phyloP scores from a whole-genome alignment of 2,113 vertebrate genomes.

The Talpa occidentalis region DNA sequence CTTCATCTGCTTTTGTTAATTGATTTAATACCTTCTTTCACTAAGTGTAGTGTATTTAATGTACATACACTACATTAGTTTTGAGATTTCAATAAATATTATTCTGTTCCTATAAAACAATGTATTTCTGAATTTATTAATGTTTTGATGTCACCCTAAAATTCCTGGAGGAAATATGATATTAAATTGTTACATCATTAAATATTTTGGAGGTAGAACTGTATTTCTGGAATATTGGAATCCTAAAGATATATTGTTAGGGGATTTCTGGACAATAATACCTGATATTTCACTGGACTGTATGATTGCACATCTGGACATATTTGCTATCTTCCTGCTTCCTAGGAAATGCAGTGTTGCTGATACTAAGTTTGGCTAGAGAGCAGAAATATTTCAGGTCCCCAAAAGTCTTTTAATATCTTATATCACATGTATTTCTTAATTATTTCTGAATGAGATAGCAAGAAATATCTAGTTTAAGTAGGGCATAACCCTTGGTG shows the following conservation, averaged over 20 bases:
- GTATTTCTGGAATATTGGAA: neutral
- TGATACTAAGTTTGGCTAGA: constrained; percentile 17
- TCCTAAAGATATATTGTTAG: neutral
- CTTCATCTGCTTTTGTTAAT: neutral
- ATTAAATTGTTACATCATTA: neutral
- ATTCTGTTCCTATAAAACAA: neutral
- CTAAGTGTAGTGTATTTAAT: neutral
- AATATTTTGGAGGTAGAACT: neutral
- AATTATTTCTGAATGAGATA: constrained; percentile 46
- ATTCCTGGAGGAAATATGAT: neutral
- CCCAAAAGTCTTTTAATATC: constrained; percentile 47
- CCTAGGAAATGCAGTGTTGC: neutral
- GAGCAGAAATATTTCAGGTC: neutral
- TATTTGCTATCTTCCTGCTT: constrained; percentile 6
- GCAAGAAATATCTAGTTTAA: constrained; percentile 1
- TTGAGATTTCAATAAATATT: neutral
- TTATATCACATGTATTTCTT: constrained; percentile 47
- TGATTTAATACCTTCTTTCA: neutral
- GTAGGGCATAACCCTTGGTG: neutral
- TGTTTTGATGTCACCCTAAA: neutral
- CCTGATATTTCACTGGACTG: constrained; percentile 21
- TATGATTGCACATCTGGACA: neutral
- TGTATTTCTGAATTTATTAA: neutral
- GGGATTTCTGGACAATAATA: neutral
- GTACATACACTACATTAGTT: neutral